These are phyloP conservation scores for Athrips mouffetella DNA, from an alignment of 2,888 invertebrate species.

Conservation along the genomic window DNA sequence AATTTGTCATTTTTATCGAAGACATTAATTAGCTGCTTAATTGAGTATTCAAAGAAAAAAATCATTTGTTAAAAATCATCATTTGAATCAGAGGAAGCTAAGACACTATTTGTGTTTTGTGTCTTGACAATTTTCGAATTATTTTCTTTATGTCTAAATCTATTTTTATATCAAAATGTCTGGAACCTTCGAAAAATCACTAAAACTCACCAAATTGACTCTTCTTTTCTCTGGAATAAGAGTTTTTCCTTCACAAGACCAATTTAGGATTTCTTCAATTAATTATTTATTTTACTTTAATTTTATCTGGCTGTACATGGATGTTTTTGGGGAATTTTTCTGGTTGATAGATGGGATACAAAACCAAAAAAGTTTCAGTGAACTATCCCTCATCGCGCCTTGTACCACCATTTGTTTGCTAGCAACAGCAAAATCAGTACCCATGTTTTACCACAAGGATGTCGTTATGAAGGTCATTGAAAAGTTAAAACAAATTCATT, in stretches of 20 bases:
- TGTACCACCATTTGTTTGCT: conserved; percentile 46
- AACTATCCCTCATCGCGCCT: conserved; percentile 46
- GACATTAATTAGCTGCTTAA: no score
- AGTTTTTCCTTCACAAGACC: conserved; percentile 22
- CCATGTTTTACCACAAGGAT: conserved; percentile 37
- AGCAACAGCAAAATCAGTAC: conserved; percentile 40
- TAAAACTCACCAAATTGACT: conserved; percentile 35
- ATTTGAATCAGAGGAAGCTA: not conserved
- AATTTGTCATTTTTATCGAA: not conserved
- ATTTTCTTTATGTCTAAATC: no score
- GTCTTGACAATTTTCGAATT: no score
- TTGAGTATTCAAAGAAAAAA: not conserved
- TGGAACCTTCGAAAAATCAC: conserved; percentile 32
- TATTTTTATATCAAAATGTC: not conserved
- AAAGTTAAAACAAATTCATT: conserved; percentile 45
- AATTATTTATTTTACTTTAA: conserved; percentile 39
- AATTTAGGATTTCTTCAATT: conserved; percentile 27
- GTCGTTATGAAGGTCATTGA: conserved; percentile 33
- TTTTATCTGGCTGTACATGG: conserved; percentile 39
- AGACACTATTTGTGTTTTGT: no score
- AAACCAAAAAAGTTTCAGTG: conserved; percentile 39
- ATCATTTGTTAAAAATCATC: not conserved
- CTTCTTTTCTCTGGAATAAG: conserved; percentile 48
- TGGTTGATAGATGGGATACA: conserved; percentile 45
- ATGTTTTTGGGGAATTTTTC: conserved; percentile 44